Base-by-base conservation (phyloP, 2,797 vertebrate species). In the Acanthurus lineatus region DNA sequence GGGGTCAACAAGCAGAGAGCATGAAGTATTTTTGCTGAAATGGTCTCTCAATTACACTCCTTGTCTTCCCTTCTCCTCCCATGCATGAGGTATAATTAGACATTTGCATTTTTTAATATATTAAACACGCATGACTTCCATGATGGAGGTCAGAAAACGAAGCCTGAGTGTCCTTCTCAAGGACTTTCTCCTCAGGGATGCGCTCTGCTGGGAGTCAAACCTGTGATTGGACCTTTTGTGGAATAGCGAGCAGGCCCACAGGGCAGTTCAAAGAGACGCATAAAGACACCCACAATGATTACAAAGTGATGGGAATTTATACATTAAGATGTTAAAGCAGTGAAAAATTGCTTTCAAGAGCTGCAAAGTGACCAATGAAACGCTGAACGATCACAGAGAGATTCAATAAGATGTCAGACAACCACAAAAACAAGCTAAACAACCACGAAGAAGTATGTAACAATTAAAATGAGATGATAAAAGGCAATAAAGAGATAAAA, bases 1-100 rank as follows among this genome's bases (percentile, higher is more conserved):
- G 69, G 77, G 85, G 82, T 92, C 88, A 91, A 85, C 81, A 63
- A 87, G 84, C 60, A 71, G 66, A 71, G 60, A 64, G 73, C 66
- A 17, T 51, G 49, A 14, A 52, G 79, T 60, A 19, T 47, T 62
- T 73, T 53, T 42, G 40, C 72, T 69, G 60, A 40, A 66, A 80
- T 47, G 66, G 38, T 45, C 74, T 52, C 76, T 74, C 49, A 56
- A 70, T 86, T 54, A 65, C 74, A 25, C 32, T 20, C 20, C 5
- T 8, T 48, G 53, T 8, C 51, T 48, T 58, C 49, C 53, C 22
- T 0, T 12, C 22, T 57, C 76, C 74, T 82, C 80, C 88, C 83
- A 81, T 86, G 69, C 79, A 68, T 25, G 9, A 70, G n/a, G 71
- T n/a, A 15, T 81, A 89, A 91, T 88, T 83, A 83, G 68, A 54